Evolutionary conservation across 2,113 vertebrate species (phyloP), one percentile per base, ranked within the genome.

Genomic region (Apodemus speciosus): DNA sequence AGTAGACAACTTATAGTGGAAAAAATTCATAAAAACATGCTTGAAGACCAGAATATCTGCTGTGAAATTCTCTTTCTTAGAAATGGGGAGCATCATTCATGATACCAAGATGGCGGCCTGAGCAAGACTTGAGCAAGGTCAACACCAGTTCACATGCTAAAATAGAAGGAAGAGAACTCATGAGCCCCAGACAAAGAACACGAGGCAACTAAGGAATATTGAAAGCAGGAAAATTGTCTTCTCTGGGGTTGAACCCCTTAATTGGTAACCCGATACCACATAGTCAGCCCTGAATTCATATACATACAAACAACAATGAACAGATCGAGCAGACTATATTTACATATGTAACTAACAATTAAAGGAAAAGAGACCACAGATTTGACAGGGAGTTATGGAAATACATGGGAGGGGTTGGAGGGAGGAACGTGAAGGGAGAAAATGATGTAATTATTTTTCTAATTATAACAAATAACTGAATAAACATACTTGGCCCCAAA

Each of bases 1-100:
- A 88, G 6, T 62, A 72, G 9, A 18, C 8, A 68, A 73, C 15
- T 43, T 62, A 60, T 4, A 83, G 21, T 66, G 58, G 4, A 56
- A 35, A 14, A 72, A 87, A 84, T 51, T 84, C 25, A 87, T 13
- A 77, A 89, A 89, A 90, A 51, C n/a, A 71, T 27, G 27, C 11
- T 81, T 60, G 6, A 60, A 13, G 13, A 27, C 21, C 53, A 40
- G n/a, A 11, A 16, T 10, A 25, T 27, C 3, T 16, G 23, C 23
- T 60, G 23, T 16, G 79, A 60, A n/a, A 60, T 38, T 40, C 2
- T 58, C 79, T 27, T 40, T 60, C 53, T 14, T 40, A 40, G n/a
- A 60, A 30, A 40, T 40, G 23, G 79, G n/a, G 16, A 60, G 1
- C n/a, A 18, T 40, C 53, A 40, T 1, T 9, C 0, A 1, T 40